Percentiles rank a stretch among this genome's conserved stretches.
These are phyloP conservation scores for Aphaenogaster rudis DNA, from an alignment of 1,140 invertebrate genomes.

Conservation along the genomic window DNA sequence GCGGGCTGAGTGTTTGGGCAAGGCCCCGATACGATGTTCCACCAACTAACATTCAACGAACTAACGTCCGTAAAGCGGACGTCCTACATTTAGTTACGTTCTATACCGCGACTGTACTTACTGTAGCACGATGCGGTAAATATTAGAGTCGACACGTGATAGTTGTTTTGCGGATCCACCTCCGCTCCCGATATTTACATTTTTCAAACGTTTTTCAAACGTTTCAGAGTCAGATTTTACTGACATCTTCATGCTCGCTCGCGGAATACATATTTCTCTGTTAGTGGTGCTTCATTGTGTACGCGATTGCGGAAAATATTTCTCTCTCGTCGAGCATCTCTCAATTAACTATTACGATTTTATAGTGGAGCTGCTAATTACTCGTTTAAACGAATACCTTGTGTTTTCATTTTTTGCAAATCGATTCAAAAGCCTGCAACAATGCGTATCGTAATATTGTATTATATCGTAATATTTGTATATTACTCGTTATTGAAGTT, in stretches of 20 bases:
- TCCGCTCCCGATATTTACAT: constrained; percentile 28
- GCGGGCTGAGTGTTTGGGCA: constrained; percentile 65
- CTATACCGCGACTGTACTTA: neutral
- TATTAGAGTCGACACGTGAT: constrained; percentile 49
- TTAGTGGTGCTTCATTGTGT: constrained; percentile 28
- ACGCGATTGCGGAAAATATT: constrained; percentile 25
- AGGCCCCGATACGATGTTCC: constrained; percentile 68
- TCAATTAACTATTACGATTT: constrained; percentile 40
- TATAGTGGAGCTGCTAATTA: neutral
- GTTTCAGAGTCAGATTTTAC: constrained; percentile 32
- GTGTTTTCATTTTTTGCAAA: constrained; percentile 5
- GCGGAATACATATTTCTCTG: neutral
- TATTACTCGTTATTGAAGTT: neutral
- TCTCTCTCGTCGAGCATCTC: constrained; percentile 15
- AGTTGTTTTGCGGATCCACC: constrained; percentile 21
- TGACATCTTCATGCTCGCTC: constrained; percentile 13
- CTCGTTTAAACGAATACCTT: constrained; percentile 12
- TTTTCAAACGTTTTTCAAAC: constrained; percentile 31
- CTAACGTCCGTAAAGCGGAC: constrained; percentile 34
- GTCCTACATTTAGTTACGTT: constrained; percentile 53
- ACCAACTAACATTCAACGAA: constrained; percentile 63
- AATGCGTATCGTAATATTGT: constrained; percentile 3
- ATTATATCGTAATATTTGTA: constrained; percentile 28
- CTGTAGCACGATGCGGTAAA: constrained; percentile 32
- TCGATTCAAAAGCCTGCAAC: constrained; percentile 5